Evolutionary conservation across 2,888 invertebrate species (phyloP).

Genomic region (Saturnia japonica): DNA sequence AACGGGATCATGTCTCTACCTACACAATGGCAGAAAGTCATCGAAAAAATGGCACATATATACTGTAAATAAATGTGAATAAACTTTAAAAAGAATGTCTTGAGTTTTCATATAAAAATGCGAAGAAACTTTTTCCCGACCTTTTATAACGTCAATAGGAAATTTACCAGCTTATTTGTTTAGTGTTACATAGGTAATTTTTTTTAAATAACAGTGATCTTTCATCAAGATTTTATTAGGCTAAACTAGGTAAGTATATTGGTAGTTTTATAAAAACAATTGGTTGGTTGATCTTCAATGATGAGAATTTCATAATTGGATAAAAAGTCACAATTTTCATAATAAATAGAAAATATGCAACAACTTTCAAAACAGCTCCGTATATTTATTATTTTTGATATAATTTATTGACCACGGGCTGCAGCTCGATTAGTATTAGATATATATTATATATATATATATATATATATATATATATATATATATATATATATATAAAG

Average conservation of each 20-base stretch:
- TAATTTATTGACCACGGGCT: background rate
- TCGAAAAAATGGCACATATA: no score
- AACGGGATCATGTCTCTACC: no score
- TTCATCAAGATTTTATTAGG: background rate
- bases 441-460: no score
- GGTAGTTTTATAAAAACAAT: background rate
- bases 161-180: background rate
- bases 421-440: no score
- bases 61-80: no score
- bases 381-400: background rate
- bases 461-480: no score
- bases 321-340: background rate
- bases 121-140: no score
- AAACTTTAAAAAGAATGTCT: no score
- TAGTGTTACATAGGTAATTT: background rate
- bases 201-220: background rate
- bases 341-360: background rate
- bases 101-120: no score
- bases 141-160: background rate
- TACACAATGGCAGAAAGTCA: no score
- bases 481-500: no score
- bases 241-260: background rate
- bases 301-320: background rate
- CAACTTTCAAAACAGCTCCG: no score
- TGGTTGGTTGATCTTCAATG: background rate